phyloP scores from a whole-genome alignment of 2,888 invertebrate species.

The Dastarcus helophoroides region DNA sequence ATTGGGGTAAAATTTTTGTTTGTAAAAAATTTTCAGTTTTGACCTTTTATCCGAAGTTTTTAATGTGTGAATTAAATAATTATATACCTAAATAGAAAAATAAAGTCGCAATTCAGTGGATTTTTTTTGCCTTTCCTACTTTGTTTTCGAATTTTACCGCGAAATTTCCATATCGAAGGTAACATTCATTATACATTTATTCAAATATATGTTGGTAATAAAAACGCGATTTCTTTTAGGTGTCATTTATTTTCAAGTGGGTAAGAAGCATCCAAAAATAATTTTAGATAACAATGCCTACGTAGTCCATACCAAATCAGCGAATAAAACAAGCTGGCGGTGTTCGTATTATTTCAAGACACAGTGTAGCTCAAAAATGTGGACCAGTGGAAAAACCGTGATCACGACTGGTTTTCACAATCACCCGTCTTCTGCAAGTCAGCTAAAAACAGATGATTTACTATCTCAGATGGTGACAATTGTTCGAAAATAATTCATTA shows the following conservation, averaged over 20 bases:
- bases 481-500: too few species aligned
- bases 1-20: too few species aligned
- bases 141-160: too few species aligned
- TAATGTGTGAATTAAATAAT: too few species aligned
- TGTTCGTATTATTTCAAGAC: slow-evolving; percentile 14
- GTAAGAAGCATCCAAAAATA: slow-evolving; percentile 15
- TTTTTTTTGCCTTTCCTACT: too few species aligned
- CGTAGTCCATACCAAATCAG: slow-evolving; percentile 9
- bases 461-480: slow-evolving; percentile 13
- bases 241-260: slow-evolving; percentile 15
- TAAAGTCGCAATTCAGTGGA: too few species aligned
- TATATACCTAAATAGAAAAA: too few species aligned
- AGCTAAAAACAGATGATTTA: slow-evolving; percentile 11
- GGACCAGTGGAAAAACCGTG: slow-evolving; percentile 11
- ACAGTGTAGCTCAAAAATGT: slow-evolving; percentile 13
- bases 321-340: slow-evolving; percentile 14
- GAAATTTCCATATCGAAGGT: too few species aligned
- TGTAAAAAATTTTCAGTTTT: too few species aligned
- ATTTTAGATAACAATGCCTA: slow-evolving; percentile 13
- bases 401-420: slow-evolving; percentile 10
- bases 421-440: slow-evolving; percentile 8
- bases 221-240: slow-evolving; percentile 9
- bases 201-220: background rate
- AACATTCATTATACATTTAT: too few species aligned
- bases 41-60: too few species aligned